Evolutionary conservation across 2,113 vertebrate species (phyloP).

Genomic region (Equus przewalskii): DNA sequence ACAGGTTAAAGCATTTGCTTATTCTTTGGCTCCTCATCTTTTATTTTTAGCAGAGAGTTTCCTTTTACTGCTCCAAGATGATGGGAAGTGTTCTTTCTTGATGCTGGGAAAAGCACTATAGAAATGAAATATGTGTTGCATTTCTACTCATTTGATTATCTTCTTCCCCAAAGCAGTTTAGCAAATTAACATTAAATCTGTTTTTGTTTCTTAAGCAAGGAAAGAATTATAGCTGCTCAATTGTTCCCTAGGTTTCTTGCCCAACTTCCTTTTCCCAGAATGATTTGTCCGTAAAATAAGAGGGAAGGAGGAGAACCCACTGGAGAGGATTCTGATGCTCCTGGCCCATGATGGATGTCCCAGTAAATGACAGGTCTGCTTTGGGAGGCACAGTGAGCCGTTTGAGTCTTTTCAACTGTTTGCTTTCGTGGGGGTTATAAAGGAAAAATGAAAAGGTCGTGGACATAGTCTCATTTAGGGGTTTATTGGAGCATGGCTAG

Average conservation of each 20-base stretch:
- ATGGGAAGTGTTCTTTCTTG: slow-evolving; percentile 72
- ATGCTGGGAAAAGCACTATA: slow-evolving; percentile 79
- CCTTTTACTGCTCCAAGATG: slow-evolving; percentile 63
- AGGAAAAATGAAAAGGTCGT: background rate
- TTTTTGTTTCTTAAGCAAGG: slow-evolving; percentile 73
- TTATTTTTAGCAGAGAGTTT: slow-evolving; percentile 74
- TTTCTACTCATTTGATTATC: slow-evolving; percentile 66
- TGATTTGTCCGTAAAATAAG: slow-evolving; percentile 65
- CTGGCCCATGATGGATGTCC: background rate
- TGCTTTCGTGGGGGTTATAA: background rate
- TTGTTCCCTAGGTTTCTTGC: slow-evolving; percentile 76
- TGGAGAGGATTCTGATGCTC: background rate
- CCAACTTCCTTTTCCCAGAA: slow-evolving; percentile 73
- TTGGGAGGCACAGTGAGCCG: background rate
- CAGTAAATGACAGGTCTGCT: background rate
- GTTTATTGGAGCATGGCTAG: background rate
- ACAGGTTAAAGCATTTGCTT: slow-evolving; percentile 36
- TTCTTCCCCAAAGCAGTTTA: slow-evolving; percentile 62
- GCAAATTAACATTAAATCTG: slow-evolving; percentile 49
- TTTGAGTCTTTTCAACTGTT: background rate
- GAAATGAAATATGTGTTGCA: slow-evolving; percentile 51
- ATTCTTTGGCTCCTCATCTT: slow-evolving; percentile 67
- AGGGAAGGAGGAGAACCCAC: slow-evolving; percentile 21
- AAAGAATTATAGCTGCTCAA: slow-evolving; percentile 70
- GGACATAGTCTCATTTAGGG: background rate